phyloP scores from a whole-genome alignment of 2,888 invertebrate genomes.

The Anagyrus pseudococci region DNA sequence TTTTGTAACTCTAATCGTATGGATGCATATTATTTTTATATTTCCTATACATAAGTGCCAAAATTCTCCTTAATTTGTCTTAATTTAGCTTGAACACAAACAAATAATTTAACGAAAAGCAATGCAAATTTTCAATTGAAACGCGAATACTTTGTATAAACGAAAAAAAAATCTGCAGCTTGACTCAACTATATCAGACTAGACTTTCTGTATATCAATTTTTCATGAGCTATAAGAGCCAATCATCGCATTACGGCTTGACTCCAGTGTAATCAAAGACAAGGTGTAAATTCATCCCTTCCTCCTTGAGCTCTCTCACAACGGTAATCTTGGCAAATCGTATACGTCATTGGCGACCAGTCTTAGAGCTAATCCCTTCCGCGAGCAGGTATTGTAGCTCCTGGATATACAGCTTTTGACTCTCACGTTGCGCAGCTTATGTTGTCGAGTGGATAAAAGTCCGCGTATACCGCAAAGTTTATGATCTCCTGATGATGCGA shows the following conservation, averaged over 20 bases:
- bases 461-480: not conserved
- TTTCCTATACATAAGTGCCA: no score
- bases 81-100: no score
- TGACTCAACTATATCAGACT: no score
- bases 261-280: constrained; percentile 5
- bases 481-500: not conserved
- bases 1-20: no score
- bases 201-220: constrained; percentile 11
- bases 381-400: not conserved
- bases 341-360: not conserved
- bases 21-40: no score
- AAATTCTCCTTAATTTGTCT: no score
- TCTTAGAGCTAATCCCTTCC: not conserved
- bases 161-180: no score
- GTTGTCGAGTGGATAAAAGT: not conserved
- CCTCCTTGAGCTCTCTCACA: no score
- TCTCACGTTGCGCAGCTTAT: no score
- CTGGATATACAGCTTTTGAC: not conserved
- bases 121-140: not conserved
- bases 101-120: no score
- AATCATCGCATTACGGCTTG: not conserved
- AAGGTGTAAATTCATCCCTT: no score
- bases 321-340: no score
- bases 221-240: not conserved
- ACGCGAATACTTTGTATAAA: not conserved